phyloP scores from a whole-genome alignment of 2,888 invertebrate species.

The Camptogramma bilineatum region DNA sequence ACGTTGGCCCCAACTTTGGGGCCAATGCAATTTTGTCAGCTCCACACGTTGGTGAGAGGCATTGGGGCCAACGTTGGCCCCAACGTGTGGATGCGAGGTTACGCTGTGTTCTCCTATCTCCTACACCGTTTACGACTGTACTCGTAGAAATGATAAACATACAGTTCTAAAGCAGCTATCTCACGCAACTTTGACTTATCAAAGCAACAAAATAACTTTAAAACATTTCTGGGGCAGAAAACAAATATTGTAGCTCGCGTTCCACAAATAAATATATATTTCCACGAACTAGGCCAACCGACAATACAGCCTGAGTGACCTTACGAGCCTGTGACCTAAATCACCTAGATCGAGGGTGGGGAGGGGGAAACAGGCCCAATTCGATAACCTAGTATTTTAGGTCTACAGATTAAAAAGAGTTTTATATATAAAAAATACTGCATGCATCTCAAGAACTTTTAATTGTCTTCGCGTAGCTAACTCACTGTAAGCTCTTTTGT shows the following conservation, averaged over 20 bases:
- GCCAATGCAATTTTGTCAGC: no score
- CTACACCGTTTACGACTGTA: not conserved
- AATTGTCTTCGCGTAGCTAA: no score
- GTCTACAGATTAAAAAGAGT: not conserved
- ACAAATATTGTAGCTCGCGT: conserved; percentile 6
- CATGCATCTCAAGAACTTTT: not conserved
- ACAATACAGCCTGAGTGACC: conserved; percentile 24
- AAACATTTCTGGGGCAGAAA: conserved; percentile 9
- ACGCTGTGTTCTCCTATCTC: no score
- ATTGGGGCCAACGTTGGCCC: no score
- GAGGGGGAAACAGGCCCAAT: conserved; percentile 29
- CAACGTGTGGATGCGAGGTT: no score
- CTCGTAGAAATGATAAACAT: not conserved
- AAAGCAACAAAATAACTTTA: not conserved
- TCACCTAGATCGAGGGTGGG: conserved; percentile 41
- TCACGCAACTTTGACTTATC: not conserved
- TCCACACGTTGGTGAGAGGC: no score
- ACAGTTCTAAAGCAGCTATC: not conserved
- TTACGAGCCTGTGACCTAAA: conserved; percentile 52
- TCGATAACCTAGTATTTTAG: conserved; percentile 8
- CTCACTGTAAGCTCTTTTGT: no score
- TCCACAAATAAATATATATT: conserved; percentile 29
- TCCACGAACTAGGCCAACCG: conserved; percentile 23
- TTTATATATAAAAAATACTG: not conserved
- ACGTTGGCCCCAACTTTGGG: no score